A percentile compares a stretch with the other conserved stretches of the same genome.
Conservation (phyloP, 2,888 invertebrate species). For the Drosophila seclusa region DNA sequence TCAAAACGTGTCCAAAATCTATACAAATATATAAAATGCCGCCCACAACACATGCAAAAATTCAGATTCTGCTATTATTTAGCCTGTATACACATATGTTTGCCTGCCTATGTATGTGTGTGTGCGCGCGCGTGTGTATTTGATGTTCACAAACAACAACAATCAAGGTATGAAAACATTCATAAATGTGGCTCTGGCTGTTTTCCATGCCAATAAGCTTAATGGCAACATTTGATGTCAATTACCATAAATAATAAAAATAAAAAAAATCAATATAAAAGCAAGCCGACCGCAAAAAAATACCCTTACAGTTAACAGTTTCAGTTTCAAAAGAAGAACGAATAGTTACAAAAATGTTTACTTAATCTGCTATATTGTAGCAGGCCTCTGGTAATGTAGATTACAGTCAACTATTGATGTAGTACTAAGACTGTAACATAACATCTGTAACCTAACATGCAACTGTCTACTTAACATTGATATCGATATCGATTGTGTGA, state of each 20-base stretch:
- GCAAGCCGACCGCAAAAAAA: constrained; percentile 4
- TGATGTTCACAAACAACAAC: constrained; percentile 44
- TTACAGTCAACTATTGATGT: too few species aligned
- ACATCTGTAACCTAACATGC: too few species aligned
- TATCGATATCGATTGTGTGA: too few species aligned
- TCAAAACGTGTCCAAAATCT: constrained; percentile 58
- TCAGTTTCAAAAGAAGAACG: too few species aligned
- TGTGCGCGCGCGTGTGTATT: constrained; percentile 19
- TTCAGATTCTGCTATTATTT: constrained; percentile 36
- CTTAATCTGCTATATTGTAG: too few species aligned
- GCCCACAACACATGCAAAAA: constrained; percentile 50
- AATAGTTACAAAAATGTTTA: too few species aligned
- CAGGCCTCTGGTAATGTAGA: too few species aligned
- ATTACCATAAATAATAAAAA: constrained; percentile 73
- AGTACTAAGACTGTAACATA: too few species aligned
- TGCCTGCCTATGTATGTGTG: constrained; percentile 3
- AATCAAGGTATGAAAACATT: constrained; percentile 49
- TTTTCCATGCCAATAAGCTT: constrained; percentile 76
- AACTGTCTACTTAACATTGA: too few species aligned
- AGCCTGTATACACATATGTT: constrained; percentile 1
- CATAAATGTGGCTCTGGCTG: constrained; percentile 42
- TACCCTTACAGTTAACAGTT: constrained; percentile 13
- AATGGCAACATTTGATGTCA: constrained; percentile 75
- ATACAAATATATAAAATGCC: constrained; percentile 45
- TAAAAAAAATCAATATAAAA: constrained; percentile 4